Evolutionary conservation across 2,888 invertebrate genomes (phyloP).

Genomic region (Caprella mutica): DNA sequence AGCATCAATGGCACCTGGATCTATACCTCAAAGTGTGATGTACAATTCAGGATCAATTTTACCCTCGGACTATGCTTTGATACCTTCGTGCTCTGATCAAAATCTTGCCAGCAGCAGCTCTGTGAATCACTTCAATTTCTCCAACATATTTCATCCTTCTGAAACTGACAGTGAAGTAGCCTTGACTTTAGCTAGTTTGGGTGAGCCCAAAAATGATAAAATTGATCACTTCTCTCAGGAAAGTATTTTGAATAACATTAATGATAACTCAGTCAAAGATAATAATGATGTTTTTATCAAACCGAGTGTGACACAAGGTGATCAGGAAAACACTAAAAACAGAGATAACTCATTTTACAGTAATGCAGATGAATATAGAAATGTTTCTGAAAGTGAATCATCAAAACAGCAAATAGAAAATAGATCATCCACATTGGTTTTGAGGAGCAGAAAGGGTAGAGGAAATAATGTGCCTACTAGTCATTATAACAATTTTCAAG

Average conservation of each 20-base stretch:
- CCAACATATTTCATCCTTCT: conserved; percentile 11
- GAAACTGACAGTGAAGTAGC: conserved; percentile 33
- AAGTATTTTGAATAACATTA: too few species aligned
- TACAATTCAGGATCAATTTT: neutral
- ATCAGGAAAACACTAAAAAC: neutral
- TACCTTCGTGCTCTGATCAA: neutral
- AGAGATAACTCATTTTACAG: neutral
- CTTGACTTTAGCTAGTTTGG: conserved; percentile 30
- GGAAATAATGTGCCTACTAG: neutral
- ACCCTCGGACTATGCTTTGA: neutral
- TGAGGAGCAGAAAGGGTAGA: conserved; percentile 19
- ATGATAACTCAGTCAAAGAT: too few species aligned
- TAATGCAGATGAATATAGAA: neutral
- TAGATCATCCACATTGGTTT: too few species aligned
- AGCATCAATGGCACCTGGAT: neutral
- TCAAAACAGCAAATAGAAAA: too few species aligned
- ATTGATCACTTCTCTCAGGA: too few species aligned
- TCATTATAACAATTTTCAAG: neutral
- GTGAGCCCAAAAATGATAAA: conserved; percentile 28
- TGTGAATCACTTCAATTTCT: neutral
- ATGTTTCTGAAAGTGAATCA: conserved; percentile 8
- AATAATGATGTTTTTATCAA: too few species aligned
- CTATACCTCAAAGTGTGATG: conserved; percentile 3
- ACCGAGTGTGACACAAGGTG: too few species aligned
- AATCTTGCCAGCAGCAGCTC: neutral